Evolutionary conservation across 2,888 invertebrate species (phyloP).

Genomic region (Dromius quadrimaculatus): DNA sequence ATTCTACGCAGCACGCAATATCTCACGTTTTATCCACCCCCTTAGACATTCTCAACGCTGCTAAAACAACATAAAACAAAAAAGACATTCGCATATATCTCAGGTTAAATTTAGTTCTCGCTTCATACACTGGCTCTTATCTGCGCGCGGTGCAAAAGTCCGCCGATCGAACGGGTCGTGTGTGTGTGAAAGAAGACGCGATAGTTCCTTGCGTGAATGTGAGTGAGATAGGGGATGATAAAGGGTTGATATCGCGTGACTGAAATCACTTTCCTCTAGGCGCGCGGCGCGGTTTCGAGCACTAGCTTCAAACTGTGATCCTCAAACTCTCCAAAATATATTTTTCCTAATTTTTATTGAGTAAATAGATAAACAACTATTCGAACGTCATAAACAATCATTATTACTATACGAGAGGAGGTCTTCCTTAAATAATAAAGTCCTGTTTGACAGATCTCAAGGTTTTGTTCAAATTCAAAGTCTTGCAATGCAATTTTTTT

Average conservation of each 20-base stretch:
- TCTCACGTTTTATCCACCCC: conserved; percentile 40
- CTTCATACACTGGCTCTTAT: conserved; percentile 44
- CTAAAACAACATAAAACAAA: conserved; percentile 48
- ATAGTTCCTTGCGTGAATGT: background rate
- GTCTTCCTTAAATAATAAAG: too few species aligned
- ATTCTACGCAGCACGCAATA: conserved; percentile 38
- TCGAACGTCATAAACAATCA: too few species aligned
- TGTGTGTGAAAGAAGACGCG: background rate
- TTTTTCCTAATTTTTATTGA: too few species aligned
- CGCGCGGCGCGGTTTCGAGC: conserved; percentile 11
- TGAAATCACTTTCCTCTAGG: conserved; percentile 59
- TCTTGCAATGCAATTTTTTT: too few species aligned
- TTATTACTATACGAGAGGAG: too few species aligned
- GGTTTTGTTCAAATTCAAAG: too few species aligned
- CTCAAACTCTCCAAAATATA: too few species aligned
- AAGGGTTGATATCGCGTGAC: conserved; percentile 61
- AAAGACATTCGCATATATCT: conserved; percentile 48
- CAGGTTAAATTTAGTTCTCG: conserved; percentile 41
- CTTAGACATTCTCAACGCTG: conserved; percentile 33
- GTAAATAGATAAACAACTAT: too few species aligned
- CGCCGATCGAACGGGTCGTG: conserved; percentile 30
- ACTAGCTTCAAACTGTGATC: background rate
- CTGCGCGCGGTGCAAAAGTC: conserved; percentile 30
- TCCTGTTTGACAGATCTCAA: too few species aligned
- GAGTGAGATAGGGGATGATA: conserved; percentile 21